Conservation (phyloP, 2,797 vertebrate genomes). For the Amazona ochrocephala region DNA sequence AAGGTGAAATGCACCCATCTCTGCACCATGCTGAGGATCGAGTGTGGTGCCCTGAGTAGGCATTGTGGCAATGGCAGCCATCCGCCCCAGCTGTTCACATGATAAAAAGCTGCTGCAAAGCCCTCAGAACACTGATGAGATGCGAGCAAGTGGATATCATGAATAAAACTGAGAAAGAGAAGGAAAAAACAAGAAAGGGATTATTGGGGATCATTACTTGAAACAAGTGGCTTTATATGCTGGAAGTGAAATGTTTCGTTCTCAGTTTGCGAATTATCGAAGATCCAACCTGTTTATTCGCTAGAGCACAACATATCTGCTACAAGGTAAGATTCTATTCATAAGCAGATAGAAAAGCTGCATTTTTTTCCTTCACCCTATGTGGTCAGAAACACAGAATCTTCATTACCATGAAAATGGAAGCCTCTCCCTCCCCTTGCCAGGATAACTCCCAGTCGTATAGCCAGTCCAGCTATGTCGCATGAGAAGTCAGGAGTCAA, state of each 20-base stretch:
- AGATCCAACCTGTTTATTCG: background rate
- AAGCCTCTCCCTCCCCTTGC: background rate
- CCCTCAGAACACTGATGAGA: background rate
- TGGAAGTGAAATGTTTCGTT: background rate
- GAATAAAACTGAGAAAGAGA: background rate
- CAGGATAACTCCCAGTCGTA: background rate
- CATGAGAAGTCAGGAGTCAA: background rate
- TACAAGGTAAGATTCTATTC: background rate
- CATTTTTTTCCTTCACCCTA: background rate
- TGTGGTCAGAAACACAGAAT: background rate
- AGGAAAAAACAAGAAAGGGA: background rate
- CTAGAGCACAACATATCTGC: background rate
- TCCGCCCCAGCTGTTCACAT: background rate
- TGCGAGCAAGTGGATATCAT: background rate
- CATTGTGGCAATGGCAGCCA: background rate
- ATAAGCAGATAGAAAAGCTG: background rate
- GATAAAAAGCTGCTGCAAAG: background rate
- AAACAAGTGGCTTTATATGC: slow-evolving; percentile 18
- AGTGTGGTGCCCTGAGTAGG: background rate
- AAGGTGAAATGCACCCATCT: slow-evolving; percentile 56
- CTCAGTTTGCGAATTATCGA: background rate
- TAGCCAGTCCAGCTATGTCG: background rate
- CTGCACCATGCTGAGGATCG: slow-evolving; percentile 9
- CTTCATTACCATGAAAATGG: background rate
- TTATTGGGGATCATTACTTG: background rate